Evolutionary conservation across 2,113 vertebrate species (phyloP), one percentile per base, ranked within the genome.

Genomic region (Lamprologus callipterus): DNA sequence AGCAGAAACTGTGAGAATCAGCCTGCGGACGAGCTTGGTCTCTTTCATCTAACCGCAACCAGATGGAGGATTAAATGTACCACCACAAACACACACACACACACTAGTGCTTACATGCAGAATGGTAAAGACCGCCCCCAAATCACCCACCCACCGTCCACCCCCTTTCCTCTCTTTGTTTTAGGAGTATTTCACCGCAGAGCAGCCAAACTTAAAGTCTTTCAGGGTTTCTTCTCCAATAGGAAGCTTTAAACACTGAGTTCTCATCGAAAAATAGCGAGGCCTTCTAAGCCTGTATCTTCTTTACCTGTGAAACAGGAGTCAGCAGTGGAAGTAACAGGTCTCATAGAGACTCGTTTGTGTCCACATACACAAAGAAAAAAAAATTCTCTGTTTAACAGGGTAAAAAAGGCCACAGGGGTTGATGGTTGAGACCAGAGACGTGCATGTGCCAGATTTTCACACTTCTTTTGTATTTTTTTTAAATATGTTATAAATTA

Each of bases 41-140:
- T 21, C 86, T 80, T 91, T 91, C 90, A 91, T 93, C 60, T 93
- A 92, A 94, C 87, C 92, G 70, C 86, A 51, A 73, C 81, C 93
- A 95, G 86, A 92, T 91, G 84, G 37, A 26, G 35, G 68, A 81
- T 83, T 91, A 83, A 86, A 82, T 42, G 11, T 6, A 73, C 63
- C 2, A 7, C 26, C 75, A 68, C 84, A 58, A 63, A 81, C 90
- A 70, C 58, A 86, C 37, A 85, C 51, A n/a, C 53, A 54, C n/a
- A 82, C 37, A 82, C 80, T 4, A 10, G 42, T 14, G 37, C 23
- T 68, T 57, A 80, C 58, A 81, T 79, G 3, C 51, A 28, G 49
- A 63, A 37, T 23, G 75, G 85, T 78, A 54, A 58, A 84, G 49
- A 68, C 81, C 33, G 1, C 89, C 86, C 81, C 21, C 37, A 3